phyloP scores from a whole-genome alignment of 53 echinoderm and acorn worm species.

The Zoroaster sp. region DNA sequence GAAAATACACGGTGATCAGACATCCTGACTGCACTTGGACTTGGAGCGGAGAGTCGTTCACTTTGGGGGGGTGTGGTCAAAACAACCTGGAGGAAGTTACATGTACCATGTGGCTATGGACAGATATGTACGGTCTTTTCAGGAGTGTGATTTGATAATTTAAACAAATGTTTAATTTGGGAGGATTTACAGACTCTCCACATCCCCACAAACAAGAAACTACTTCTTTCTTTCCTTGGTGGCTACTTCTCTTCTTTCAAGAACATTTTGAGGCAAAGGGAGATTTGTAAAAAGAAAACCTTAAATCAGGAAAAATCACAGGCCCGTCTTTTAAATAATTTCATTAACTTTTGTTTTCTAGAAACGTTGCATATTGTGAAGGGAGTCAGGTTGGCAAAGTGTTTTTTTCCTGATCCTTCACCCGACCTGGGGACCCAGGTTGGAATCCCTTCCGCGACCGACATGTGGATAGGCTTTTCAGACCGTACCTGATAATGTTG shows the following conservation, averaged over 20 bases:
- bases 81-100: background rate
- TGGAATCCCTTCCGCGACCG: background rate
- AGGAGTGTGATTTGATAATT: too few species aligned
- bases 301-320: too few species aligned
- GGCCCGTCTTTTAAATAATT: too few species aligned
- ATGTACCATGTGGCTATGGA: background rate
- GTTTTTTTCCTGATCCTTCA: background rate
- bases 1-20: constrained; percentile 11
- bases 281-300: too few species aligned
- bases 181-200: too few species aligned
- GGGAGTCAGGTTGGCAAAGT: background rate
- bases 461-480: background rate
- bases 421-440: background rate
- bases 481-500: background rate
- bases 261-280: too few species aligned
- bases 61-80: background rate
- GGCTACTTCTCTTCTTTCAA: too few species aligned
- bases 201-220: too few species aligned
- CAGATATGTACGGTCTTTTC: background rate
- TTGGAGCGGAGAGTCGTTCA: background rate
- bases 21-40: constrained; percentile 25
- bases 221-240: too few species aligned
- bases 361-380: background rate
- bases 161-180: too few species aligned
- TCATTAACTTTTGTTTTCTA: too few species aligned